These are phyloP conservation scores for Neoitamus cyanurus DNA, from an alignment of 2,888 invertebrate species.

Conservation along the genomic window DNA sequence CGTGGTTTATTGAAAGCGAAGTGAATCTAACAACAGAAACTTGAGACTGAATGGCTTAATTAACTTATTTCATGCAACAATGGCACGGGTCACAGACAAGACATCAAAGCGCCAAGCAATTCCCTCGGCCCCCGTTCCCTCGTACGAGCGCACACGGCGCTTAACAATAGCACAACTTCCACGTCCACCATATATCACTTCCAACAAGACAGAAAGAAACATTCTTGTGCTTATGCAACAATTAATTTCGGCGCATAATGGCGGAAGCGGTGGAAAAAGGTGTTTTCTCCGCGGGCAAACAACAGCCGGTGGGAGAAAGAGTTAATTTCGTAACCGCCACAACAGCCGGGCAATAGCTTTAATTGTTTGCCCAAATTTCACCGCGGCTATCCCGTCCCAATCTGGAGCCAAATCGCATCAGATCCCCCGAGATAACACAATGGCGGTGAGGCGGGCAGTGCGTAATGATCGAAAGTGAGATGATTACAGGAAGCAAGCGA, in stretches of 20 bases:
- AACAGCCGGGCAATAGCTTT: background rate
- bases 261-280: background rate
- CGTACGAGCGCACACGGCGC: background rate
- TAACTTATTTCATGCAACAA: constrained; percentile 1
- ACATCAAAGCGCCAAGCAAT: background rate
- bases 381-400: background rate
- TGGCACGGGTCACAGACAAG: background rate
- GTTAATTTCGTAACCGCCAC: background rate
- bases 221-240: background rate
- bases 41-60: background rate
- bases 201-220: background rate
- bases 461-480: constrained; percentile 1
- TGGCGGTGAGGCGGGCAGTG: background rate
- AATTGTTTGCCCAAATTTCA: background rate
- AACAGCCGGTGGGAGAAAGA: background rate
- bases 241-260: background rate
- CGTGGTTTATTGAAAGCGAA: background rate
- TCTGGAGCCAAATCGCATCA: background rate
- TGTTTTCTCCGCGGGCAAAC: background rate
- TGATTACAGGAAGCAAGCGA: background rate
- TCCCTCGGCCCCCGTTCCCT: background rate
- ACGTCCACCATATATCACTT: constrained; percentile 1
- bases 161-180: background rate
- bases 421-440: background rate
- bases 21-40: background rate